phyloP scores from a whole-genome alignment of 2,888 invertebrate genomes.

The Cantharis lateralis region DNA sequence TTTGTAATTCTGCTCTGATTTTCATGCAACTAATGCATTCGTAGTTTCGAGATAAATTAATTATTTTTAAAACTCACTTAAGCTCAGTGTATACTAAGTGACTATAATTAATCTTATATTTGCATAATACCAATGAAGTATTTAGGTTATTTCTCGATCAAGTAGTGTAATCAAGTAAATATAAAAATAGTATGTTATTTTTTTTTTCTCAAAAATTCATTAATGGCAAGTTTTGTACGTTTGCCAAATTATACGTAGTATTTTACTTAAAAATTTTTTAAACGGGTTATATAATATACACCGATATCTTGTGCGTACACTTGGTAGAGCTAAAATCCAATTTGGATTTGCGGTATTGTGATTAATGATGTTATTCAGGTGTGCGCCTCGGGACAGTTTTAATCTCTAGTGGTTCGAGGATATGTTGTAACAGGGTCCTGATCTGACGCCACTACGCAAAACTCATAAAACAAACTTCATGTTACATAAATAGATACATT shows the following conservation, averaged over 20 bases:
- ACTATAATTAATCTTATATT: neutral
- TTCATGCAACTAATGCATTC: neutral
- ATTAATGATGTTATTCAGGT: constrained; percentile 50
- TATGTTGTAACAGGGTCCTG: constrained; percentile 37
- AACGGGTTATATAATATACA: constrained; percentile 1
- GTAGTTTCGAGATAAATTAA: neutral
- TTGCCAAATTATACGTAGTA: neutral
- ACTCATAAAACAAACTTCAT: constrained; percentile 6
- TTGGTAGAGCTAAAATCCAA: constrained; percentile 40
- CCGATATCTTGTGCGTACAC: constrained; percentile 9
- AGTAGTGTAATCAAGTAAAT: neutral
- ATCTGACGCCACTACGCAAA: constrained; percentile 9
- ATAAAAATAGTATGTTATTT: neutral
- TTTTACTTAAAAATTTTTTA: neutral
- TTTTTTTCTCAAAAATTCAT: neutral
- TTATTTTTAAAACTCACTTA: neutral
- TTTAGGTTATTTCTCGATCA: neutral
- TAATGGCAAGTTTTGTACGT: neutral
- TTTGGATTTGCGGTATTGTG: constrained; percentile 50
- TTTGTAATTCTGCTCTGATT: neutral
- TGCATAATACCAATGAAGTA: neutral
- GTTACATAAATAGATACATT: neutral
- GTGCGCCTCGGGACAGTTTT: constrained; percentile 40
- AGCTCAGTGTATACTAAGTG: neutral
- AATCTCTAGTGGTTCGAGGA: constrained; percentile 39